Percentiles rank a stretch among this genome's conserved stretches.
Conservation (phyloP, 2,888 invertebrate species). For the Amitus sp. region DNA sequence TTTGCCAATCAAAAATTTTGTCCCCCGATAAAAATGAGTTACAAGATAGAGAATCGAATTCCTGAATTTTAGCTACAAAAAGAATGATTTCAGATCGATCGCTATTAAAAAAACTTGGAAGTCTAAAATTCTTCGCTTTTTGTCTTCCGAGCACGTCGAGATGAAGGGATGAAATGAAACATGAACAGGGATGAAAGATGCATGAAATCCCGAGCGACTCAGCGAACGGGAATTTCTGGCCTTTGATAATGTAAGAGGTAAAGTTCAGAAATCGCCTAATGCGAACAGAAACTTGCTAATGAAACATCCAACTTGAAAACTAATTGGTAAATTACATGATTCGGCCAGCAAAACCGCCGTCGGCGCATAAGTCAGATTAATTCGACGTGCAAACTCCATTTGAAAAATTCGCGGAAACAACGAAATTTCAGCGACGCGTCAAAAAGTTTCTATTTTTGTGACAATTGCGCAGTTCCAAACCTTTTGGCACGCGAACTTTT, state of each 20-base stretch:
- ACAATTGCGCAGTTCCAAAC: conserved; percentile 23
- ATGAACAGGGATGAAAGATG: conserved; percentile 22
- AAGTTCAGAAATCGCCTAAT: conserved; percentile 41
- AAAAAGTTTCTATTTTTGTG: too few species aligned
- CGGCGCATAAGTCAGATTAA: too few species aligned
- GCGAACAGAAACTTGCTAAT: conserved; percentile 36
- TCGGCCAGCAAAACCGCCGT: conserved; percentile 28
- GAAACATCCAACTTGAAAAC: conserved; percentile 40
- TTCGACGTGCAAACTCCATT: too few species aligned
- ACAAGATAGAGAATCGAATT: too few species aligned
- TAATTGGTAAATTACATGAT: conserved; percentile 42
- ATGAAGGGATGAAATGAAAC: not conserved
- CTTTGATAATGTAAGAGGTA: conserved; percentile 41
- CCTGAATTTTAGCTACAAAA: not conserved
- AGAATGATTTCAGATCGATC: too few species aligned
- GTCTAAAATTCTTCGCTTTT: too few species aligned
- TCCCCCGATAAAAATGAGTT: too few species aligned
- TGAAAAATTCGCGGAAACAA: too few species aligned
- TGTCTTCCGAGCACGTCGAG: too few species aligned
- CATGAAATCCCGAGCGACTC: conserved; percentile 14
- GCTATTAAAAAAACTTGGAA: not conserved
- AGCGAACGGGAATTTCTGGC: conserved; percentile 25
- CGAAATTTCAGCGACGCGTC: too few species aligned
- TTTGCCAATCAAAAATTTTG: too few species aligned
- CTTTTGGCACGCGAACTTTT: conserved; percentile 22